These are phyloP conservation scores for Corythornis vintsioides DNA, from an alignment of 2,113 vertebrate species.

Conservation along the genomic window DNA sequence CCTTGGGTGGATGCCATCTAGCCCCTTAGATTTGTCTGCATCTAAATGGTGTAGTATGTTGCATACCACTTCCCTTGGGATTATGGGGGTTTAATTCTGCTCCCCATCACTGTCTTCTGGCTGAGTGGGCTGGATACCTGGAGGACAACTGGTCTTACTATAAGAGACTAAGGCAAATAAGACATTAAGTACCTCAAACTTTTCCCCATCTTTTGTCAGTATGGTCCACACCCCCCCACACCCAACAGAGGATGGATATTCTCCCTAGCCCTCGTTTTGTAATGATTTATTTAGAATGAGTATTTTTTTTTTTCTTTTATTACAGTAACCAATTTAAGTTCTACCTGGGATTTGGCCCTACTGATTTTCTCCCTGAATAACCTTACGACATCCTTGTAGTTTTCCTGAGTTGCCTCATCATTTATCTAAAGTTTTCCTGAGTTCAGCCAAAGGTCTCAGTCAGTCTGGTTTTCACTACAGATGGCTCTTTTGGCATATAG, in stretches of 20 bases:
- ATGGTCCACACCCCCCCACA: neutral
- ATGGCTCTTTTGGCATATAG: neutral
- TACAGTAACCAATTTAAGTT: neutral
- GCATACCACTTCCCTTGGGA: too few relatives aligned
- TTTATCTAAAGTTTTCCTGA: neutral
- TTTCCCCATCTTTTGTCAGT: neutral
- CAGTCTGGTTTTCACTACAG: neutral
- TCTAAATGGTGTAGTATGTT: neutral
- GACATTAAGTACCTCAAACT: neutral
- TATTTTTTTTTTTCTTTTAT: neutral
- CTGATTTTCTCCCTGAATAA: neutral
- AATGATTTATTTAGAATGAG: neutral
- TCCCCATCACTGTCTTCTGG: neutral
- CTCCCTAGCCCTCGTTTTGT: neutral
- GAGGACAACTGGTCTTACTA: neutral
- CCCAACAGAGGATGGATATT: neutral
- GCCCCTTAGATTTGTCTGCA: neutral
- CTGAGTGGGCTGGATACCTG: neutral
- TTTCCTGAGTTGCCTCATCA: neutral
- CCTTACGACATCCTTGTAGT: neutral
- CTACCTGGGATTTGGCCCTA: neutral
- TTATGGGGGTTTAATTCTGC: neutral
- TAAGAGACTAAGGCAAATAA: neutral
- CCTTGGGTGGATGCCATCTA: neutral
- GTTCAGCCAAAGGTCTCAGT: neutral